These are phyloP conservation scores for Epistrophe grossulariae DNA, from an alignment of 2,888 invertebrate species.

Conservation along the genomic window DNA sequence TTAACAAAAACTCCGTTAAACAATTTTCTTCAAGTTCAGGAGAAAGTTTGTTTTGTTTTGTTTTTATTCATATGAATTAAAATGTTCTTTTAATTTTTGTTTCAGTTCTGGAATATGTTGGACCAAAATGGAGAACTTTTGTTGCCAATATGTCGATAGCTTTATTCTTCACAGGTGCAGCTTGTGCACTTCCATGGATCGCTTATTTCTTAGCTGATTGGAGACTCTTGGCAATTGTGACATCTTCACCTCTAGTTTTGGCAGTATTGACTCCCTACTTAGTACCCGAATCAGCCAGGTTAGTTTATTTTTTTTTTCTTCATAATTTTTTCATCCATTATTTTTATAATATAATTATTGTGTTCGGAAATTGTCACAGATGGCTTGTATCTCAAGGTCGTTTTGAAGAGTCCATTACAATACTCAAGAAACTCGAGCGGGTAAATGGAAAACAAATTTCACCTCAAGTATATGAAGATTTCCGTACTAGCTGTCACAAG, in stretches of 20 bases:
- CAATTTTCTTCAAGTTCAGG: too few relatives aligned
- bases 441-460: conserved; percentile 91
- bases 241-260: conserved; percentile 90
- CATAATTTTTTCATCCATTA: neutral
- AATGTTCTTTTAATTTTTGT: conserved; percentile 71
- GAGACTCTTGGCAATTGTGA: conserved; percentile 90
- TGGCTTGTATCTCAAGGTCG: conserved; percentile 95
- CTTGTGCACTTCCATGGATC: conserved; percentile 93
- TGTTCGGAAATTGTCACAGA: conserved; percentile 82
- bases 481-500: conserved; percentile 87
- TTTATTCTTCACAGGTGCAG: conserved; percentile 92
- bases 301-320: conserved; percentile 46
- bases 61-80: too few relatives aligned
- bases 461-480: conserved; percentile 89
- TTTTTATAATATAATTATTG: too few relatives aligned
- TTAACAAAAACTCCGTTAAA: too few relatives aligned
- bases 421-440: conserved; percentile 91
- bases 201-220: conserved; percentile 92
- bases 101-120: conserved; percentile 93
- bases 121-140: conserved; percentile 94
- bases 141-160: conserved; percentile 97
- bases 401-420: conserved; percentile 90
- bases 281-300: conserved; percentile 94
- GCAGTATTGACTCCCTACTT: conserved; percentile 90
- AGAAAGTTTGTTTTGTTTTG: too few relatives aligned